Evolutionary conservation across 2,888 invertebrate species (phyloP).

Genomic region (Athalia circularis): DNA sequence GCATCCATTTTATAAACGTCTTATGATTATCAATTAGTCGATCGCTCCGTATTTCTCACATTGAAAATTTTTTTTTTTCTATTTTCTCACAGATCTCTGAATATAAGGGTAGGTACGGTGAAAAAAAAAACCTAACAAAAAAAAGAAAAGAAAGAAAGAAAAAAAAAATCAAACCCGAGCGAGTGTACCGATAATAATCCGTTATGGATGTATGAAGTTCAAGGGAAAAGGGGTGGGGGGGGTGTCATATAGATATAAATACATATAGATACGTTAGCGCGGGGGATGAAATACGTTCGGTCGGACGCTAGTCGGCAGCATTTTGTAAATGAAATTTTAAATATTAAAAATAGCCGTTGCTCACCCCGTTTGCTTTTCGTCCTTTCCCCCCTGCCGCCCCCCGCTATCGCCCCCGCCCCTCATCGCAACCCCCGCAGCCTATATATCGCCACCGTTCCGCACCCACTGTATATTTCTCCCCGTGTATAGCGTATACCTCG

Average conservation of each 20-base stretch:
- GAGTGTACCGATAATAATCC: constrained; percentile 51
- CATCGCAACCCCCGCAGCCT: not conserved
- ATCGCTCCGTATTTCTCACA: not conserved
- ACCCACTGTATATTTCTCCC: not conserved
- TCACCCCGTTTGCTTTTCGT: constrained; percentile 45
- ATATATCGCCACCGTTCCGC: not conserved
- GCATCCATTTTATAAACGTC: no score
- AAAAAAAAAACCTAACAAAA: no score
- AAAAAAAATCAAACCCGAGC: not conserved
- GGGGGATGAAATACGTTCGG: constrained; percentile 51
- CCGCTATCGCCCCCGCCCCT: not conserved
- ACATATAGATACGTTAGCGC: constrained; percentile 50
- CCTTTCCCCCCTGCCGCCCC: not conserved
- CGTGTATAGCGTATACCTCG: not conserved
- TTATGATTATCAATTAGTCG: no score
- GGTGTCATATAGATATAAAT: constrained; percentile 4
- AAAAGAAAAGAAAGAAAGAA: not conserved
- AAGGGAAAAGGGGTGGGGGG: constrained; percentile 42
- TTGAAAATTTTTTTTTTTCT: not conserved
- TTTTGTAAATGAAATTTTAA: constrained; percentile 75
- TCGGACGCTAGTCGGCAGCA: constrained; percentile 64
- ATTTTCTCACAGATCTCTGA: not conserved
- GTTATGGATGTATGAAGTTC: constrained; percentile 53
- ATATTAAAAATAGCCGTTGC: constrained; percentile 72
- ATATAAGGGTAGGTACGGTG: no score